Evolutionary conservation across 2,113 vertebrate genomes (phyloP).

Genomic region (Phalacrocorax aristotelis): DNA sequence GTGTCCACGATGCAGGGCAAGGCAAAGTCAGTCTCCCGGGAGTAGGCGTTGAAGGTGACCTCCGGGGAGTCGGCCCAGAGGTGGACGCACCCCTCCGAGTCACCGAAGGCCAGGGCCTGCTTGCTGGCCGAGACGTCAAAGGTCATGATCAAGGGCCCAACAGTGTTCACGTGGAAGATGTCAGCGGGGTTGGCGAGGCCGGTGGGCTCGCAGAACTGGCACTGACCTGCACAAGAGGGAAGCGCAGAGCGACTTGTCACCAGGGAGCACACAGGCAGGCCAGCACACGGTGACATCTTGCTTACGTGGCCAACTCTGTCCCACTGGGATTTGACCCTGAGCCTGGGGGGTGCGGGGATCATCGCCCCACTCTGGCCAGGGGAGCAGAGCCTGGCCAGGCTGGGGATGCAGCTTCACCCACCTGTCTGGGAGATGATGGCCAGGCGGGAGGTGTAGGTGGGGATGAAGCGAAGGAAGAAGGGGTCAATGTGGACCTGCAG

Average conservation of each 20-base stretch:
- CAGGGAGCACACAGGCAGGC: fast-evolving
- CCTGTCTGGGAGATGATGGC: constrained; percentile 98
- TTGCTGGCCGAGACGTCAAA: constrained; percentile 96
- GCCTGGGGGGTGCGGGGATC: fast-evolving
- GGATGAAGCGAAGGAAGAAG: constrained; percentile 94
- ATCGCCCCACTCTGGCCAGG: fast-evolving
- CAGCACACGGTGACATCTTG: fast-evolving
- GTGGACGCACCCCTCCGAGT: constrained; percentile 93
- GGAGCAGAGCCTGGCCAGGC: fast-evolving
- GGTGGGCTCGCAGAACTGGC: constrained; percentile 97
- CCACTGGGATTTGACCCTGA: fast-evolving
- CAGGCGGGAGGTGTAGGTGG: constrained; percentile 94
- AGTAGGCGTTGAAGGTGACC: constrained; percentile 91
- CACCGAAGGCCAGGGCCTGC: constrained; percentile 93
- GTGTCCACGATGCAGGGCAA: constrained; percentile 93
- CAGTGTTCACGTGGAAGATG: constrained; percentile 94
- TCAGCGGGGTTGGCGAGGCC: constrained; percentile 93
- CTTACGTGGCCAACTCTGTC: fast-evolving
- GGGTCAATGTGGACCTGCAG: constrained; percentile 97
- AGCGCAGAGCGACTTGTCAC: background rate
- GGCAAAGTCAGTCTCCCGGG: constrained; percentile 93
- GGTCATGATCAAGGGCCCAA: constrained; percentile 94
- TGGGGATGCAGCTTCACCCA: background rate
- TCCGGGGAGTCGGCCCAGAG: constrained; percentile 93
- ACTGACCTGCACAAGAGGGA: constrained; percentile 80